Conservation (phyloP, 2,888 invertebrate genomes). For the Zootermopsis nevadensis region DNA sequence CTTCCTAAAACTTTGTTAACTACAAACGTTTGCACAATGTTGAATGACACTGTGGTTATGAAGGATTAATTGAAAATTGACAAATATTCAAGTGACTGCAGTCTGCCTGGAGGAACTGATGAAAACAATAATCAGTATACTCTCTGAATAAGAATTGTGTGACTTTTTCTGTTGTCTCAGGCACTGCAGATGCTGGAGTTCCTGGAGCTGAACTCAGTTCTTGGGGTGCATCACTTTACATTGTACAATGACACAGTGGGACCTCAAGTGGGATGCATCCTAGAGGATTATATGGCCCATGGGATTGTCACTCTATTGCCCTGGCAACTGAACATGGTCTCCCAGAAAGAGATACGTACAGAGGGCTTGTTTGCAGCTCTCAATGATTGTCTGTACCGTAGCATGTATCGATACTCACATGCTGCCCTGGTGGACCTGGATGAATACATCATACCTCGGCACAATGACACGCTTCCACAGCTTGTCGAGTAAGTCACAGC, state of each 20-base stretch:
- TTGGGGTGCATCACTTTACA: conserved; percentile 89
- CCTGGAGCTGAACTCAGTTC: conserved; percentile 84
- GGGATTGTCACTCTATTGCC: conserved; percentile 79
- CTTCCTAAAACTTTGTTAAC: no score
- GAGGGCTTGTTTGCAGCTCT: conserved; percentile 92
- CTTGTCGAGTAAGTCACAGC: conserved; percentile 73
- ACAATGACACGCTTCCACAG: conserved; percentile 80
- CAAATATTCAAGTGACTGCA: no score
- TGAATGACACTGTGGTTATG: no score
- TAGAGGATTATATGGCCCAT: conserved; percentile 72
- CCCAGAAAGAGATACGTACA: conserved; percentile 91
- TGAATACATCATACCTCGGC: conserved; percentile 86
- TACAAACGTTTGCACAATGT: no score
- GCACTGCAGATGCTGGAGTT: conserved; percentile 88
- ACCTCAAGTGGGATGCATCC: conserved; percentile 79
- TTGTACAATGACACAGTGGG: conserved; percentile 93
- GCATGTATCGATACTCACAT: conserved; percentile 86
- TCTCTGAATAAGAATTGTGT: neutral
- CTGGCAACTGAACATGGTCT: conserved; percentile 88
- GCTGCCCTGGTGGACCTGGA: conserved; percentile 89
- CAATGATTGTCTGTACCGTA: conserved; percentile 92
- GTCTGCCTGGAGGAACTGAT: no score
- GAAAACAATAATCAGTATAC: no score
- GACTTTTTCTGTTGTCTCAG: conserved; percentile 58
- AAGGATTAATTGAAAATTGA: no score